A percentile compares a stretch with the other conserved stretches of the same genome.
phyloP scores from a whole-genome alignment of 2,113 vertebrate species.

The Corythaixoides concolor region DNA sequence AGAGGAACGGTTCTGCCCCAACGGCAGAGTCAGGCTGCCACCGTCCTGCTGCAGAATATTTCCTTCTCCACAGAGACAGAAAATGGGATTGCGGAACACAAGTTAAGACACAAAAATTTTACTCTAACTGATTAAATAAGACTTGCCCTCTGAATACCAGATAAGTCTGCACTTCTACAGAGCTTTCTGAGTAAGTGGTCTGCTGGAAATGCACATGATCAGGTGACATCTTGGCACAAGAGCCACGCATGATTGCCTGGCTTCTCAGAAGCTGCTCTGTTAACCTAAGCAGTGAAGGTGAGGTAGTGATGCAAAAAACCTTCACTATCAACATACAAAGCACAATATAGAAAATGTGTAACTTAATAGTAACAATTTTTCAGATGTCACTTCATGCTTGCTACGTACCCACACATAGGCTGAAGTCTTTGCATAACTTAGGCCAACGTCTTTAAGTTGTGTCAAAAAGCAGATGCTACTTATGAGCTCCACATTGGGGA shows the following conservation, averaged over 20 bases:
- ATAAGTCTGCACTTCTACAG: neutral
- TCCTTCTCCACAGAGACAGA: neutral
- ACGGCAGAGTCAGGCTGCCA: neutral
- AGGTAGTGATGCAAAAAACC: neutral
- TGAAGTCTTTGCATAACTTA: slow-evolving; percentile 8
- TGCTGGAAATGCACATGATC: neutral
- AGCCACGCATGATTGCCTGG: too few relatives aligned
- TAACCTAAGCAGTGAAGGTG: neutral
- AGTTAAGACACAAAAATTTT: neutral
- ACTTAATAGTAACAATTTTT: slow-evolving; percentile 9
- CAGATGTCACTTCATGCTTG: neutral
- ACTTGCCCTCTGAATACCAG: neutral
- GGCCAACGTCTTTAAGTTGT: slow-evolving; percentile 3
- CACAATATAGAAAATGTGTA: neutral
- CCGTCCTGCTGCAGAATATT: neutral
- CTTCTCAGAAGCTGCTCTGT: neutral
- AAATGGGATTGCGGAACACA: neutral
- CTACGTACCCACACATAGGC: neutral
- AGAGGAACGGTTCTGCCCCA: neutral
- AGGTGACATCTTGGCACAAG: neutral
- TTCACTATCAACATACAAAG: neutral
- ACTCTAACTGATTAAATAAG: neutral
- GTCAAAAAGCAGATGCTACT: slow-evolving; percentile 24
- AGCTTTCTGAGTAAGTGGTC: neutral
- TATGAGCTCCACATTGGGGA: neutral